Percentiles rank a stretch among this genome's conserved stretches.
Evolutionary conservation across 2,797 vertebrate species (phyloP).

Genomic region (Lagorchestes hirsutus): DNA sequence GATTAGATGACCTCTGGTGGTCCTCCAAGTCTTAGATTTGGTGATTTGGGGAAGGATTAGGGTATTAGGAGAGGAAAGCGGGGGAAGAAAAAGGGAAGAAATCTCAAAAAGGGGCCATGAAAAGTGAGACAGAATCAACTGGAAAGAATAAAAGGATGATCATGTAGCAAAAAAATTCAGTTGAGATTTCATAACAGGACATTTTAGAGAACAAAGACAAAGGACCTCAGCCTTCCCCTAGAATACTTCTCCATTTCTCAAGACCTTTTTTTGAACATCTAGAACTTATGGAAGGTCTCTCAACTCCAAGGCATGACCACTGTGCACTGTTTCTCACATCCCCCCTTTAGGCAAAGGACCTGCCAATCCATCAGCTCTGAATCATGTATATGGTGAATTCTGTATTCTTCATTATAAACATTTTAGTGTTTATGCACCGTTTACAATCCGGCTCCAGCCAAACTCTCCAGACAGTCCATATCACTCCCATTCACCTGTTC

Average conservation of each 20-base stretch:
- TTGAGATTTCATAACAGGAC: not conserved
- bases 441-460: not conserved
- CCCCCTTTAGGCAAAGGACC: not conserved
- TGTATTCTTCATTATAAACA: not conserved
- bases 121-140: not conserved
- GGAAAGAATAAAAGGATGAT: not conserved
- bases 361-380: not conserved
- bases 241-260: not conserved
- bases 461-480: not conserved
- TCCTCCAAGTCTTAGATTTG: not conserved
- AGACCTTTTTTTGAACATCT: not conserved
- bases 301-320: not conserved
- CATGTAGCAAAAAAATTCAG: not conserved
- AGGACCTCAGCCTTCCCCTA: not conserved
- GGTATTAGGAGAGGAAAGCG: not conserved
- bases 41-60: not conserved
- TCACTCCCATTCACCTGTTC: not conserved
- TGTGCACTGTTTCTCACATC: not conserved
- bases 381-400: not conserved
- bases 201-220: not conserved
- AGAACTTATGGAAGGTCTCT: not conserved
- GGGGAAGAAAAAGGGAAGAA: not conserved
- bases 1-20: not conserved
- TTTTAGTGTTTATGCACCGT: not conserved
- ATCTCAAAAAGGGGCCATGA: not conserved